phyloP scores from a whole-genome alignment of 2,113 vertebrate species.

The Thunnus maccoyii region DNA sequence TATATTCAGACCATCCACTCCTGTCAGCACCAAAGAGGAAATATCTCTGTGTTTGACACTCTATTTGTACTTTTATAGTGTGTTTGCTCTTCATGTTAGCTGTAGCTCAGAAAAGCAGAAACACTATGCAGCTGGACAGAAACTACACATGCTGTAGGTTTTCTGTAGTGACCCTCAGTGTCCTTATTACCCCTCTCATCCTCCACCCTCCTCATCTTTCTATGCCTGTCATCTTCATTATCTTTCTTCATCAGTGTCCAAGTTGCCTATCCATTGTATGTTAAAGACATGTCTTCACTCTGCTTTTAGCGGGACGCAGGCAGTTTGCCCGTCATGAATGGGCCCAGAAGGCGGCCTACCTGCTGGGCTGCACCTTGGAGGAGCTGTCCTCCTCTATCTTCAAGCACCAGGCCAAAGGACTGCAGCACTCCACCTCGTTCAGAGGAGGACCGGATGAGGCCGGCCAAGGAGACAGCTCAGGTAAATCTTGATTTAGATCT shows the following conservation, averaged over 20 bases:
- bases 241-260: not conserved
- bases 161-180: too few species aligned
- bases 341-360: slow-evolving; percentile 97
- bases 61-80: not conserved
- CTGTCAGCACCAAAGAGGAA: slow-evolving; percentile 1
- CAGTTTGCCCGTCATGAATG: slow-evolving; percentile 98
- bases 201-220: not conserved
- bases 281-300: not conserved
- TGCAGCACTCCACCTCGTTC: slow-evolving; percentile 94
- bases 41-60: not conserved
- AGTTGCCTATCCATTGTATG: not conserved
- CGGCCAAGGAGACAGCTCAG: slow-evolving; percentile 83
- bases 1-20: not conserved
- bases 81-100: slow-evolving; percentile 3
- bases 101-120: not conserved
- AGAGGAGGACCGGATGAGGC: slow-evolving; percentile 90
- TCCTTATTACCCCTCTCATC: not conserved
- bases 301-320: slow-evolving; percentile 85
- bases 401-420: slow-evolving; percentile 92
- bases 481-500: slow-evolving; percentile 60
- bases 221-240: not conserved
- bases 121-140: not conserved
- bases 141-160: not conserved
- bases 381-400: slow-evolving; percentile 97
- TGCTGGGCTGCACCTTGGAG: slow-evolving; percentile 93